These are phyloP conservation scores for Heliocidaris erythrogramma DNA, from an alignment of 35 echinoderm and acorn worm species.

Conservation along the genomic window DNA sequence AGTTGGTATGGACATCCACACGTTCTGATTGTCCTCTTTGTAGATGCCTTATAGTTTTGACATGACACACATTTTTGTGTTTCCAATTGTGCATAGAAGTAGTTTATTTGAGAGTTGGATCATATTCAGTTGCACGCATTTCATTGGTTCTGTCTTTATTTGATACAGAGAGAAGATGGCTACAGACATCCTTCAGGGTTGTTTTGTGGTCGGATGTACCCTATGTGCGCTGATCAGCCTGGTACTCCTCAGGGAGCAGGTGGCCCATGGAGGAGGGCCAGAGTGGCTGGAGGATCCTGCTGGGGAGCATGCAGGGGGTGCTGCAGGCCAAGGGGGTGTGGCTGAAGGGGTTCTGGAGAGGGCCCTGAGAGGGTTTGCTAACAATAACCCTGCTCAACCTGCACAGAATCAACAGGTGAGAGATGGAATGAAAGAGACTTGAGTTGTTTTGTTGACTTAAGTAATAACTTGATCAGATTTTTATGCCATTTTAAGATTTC, in stretches of 20 bases:
- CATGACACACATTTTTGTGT: too few species aligned
- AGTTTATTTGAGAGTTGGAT: background rate
- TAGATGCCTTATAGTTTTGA: too few species aligned
- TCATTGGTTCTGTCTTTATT: background rate
- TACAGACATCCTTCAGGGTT: conserved; percentile 87
- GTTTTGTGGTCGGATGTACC: conserved; percentile 92
- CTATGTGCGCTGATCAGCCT: conserved; percentile 96
- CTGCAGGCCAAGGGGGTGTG: conserved; percentile 20
- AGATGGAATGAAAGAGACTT: too few species aligned
- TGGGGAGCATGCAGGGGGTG: conserved; percentile 37
- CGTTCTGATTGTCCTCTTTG: too few species aligned
- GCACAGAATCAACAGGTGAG: conserved; percentile 40
- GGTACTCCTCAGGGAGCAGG: conserved; percentile 92
- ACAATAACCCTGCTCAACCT: conserved; percentile 47
- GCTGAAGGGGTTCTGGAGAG: conserved; percentile 52
- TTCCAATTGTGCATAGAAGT: too few species aligned
- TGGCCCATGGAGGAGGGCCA: conserved; percentile 88
- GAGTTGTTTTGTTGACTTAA: background rate
- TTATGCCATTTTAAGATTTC: background rate
- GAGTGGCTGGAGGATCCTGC: conserved; percentile 88
- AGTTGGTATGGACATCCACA: too few species aligned
- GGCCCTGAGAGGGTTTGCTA: conserved; percentile 33
- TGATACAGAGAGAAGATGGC: conserved; percentile 74
- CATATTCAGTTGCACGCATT: background rate
- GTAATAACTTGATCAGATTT: background rate